phyloP scores from a whole-genome alignment of 2,113 vertebrate species.

The Scopus umbretta region DNA sequence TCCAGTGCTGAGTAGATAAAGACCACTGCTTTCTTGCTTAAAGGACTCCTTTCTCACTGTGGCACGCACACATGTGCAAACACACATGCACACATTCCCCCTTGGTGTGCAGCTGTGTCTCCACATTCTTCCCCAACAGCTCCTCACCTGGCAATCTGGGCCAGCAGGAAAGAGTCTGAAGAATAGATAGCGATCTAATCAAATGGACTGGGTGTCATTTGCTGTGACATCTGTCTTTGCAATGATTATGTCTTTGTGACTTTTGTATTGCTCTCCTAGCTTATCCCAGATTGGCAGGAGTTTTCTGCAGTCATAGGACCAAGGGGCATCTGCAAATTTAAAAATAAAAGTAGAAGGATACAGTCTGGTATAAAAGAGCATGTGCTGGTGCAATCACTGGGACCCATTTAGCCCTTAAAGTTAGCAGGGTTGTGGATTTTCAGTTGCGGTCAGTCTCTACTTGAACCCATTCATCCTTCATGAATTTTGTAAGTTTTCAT shows the following conservation, averaged over 20 bases:
- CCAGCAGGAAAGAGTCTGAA: conserved; percentile 86
- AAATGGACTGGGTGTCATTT: conserved; percentile 79
- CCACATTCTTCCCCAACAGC: fast-evolving
- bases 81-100: too few relatives aligned
- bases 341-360: background rate
- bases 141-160: conserved; percentile 44
- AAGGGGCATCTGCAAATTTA: conserved; percentile 80
- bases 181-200: conserved; percentile 68
- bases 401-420: background rate
- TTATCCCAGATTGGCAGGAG: conserved; percentile 83
- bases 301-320: conserved; percentile 73
- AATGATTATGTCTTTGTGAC: conserved; percentile 71
- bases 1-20: background rate
- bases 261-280: conserved; percentile 75
- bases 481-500: background rate
- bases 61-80: fast-evolving
- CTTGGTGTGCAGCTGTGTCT: background rate
- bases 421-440: background rate
- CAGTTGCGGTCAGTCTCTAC: background rate
- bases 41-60: background rate
- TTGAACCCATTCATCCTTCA: background rate
- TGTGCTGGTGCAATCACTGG: background rate
- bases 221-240: conserved; percentile 86
- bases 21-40: background rate
- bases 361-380: background rate